A percentile compares a stretch with the other conserved stretches of the same genome.
These are phyloP conservation scores for Drusus annulatus DNA, from an alignment of 1,140 invertebrate genomes.

Conservation along the genomic window DNA sequence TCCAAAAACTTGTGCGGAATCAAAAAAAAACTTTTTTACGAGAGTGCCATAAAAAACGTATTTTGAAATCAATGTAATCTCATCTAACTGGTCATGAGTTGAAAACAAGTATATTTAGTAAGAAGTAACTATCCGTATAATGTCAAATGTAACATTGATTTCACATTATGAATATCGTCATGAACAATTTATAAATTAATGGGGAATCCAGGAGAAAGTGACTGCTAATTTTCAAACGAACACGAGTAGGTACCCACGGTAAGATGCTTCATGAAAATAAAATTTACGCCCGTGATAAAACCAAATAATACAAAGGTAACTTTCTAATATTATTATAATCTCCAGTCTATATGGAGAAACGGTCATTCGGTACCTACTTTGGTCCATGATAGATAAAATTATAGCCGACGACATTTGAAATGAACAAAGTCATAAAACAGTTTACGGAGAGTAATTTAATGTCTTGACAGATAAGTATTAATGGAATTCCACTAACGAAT, in stretches of 20 bases:
- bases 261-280: constrained; percentile 10
- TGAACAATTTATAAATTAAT: not conserved
- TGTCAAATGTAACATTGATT: constrained; percentile 1
- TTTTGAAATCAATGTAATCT: too few species aligned
- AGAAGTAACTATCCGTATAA: not conserved
- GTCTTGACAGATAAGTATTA: constrained; percentile 11
- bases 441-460: constrained; percentile 15
- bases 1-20: too few species aligned
- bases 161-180: constrained; percentile 8
- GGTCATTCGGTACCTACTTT: not conserved
- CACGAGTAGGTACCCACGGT: not conserved
- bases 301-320: constrained; percentile 1
- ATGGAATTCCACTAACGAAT: constrained; percentile 10
- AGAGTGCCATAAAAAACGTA: too few species aligned
- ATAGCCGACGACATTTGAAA: constrained; percentile 19
- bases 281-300: constrained; percentile 28
- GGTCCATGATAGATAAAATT: not conserved
- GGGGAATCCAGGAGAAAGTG: constrained; percentile 10
- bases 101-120: too few species aligned
- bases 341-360: not conserved
- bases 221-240: constrained; percentile 2
- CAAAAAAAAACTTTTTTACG: too few species aligned
- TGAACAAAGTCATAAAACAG: constrained; percentile 20
- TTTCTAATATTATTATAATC: constrained; percentile 13
- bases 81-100: too few species aligned